Evolutionary conservation across 2,888 invertebrate species (phyloP).

Genomic region (Plagodis pulveraria): DNA sequence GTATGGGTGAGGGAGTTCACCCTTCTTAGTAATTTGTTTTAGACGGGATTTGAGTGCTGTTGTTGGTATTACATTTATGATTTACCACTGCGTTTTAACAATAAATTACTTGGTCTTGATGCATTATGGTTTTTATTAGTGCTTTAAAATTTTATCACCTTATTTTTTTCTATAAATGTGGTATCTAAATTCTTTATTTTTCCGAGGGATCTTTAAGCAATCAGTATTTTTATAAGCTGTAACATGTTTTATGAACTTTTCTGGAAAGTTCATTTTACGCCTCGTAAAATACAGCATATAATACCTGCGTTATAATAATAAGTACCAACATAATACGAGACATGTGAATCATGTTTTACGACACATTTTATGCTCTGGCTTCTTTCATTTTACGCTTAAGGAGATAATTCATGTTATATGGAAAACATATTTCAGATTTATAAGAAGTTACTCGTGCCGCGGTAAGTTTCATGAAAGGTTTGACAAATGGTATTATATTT

Average conservation of each 20-base stretch:
- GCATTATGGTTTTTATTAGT: too few species aligned
- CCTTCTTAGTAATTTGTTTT: neutral
- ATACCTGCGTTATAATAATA: conserved; percentile 57
- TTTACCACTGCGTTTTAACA: too few species aligned
- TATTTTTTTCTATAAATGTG: too few species aligned
- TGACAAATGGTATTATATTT: conserved; percentile 46
- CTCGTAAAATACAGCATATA: conserved; percentile 68
- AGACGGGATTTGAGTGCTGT: neutral
- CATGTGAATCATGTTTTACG: conserved; percentile 68
- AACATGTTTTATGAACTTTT: conserved; percentile 38
- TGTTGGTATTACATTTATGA: neutral
- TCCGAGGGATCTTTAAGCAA: conserved; percentile 12
- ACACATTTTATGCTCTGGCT: conserved; percentile 59
- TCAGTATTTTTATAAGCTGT: conserved; percentile 27
- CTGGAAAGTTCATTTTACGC: conserved; percentile 62
- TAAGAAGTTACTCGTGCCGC: conserved; percentile 42
- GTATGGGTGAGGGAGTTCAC: conserved; percentile 4
- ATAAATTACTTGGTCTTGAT: too few species aligned
- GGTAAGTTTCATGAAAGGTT: conserved; percentile 44
- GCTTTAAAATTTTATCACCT: too few species aligned
- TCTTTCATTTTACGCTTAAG: conserved; percentile 60
- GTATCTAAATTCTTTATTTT: conserved; percentile 3
- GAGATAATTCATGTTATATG: conserved; percentile 53
- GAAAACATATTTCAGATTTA: conserved; percentile 53
- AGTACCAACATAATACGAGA: conserved; percentile 53